Evolutionary conservation across 2,113 vertebrate species (phyloP).

Genomic region (Hucho hucho): DNA sequence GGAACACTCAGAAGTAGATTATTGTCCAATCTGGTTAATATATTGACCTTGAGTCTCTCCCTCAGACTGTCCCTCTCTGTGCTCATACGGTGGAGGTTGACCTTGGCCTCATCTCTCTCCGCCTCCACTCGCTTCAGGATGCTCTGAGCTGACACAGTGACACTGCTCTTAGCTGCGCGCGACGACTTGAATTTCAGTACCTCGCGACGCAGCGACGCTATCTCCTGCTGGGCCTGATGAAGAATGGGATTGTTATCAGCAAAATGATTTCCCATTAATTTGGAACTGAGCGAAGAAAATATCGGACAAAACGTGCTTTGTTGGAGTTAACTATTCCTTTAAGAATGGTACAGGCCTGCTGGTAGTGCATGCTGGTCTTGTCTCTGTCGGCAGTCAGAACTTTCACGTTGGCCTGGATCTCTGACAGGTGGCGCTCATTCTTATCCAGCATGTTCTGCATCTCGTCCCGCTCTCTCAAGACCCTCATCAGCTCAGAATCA

Average conservation of each 20-base stretch:
- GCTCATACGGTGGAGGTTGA: conserved; percentile 75
- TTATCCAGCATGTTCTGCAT: conserved; percentile 74
- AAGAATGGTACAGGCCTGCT: conserved; percentile 59
- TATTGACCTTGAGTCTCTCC: conserved; percentile 37
- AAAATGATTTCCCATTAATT: neutral
- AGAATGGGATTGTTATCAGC: neutral
- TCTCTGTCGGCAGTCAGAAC: conserved; percentile 80
- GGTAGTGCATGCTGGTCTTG: conserved; percentile 72
- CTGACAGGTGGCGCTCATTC: conserved; percentile 71
- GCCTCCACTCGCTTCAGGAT: conserved; percentile 70
- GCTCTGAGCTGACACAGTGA: conserved; percentile 63
- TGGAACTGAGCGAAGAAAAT: neutral
- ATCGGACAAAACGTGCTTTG: neutral
- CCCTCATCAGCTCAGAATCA: conserved; percentile 71
- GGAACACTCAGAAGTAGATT: neutral
- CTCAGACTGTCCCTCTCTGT: conserved; percentile 77
- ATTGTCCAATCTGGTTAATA: neutral
- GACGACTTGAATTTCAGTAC: conserved; percentile 67
- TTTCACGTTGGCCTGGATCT: conserved; percentile 80
- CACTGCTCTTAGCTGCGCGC: conserved; percentile 62
- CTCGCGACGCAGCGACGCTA: conserved; percentile 70
- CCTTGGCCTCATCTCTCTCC: conserved; percentile 73
- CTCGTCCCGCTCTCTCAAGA: conserved; percentile 73
- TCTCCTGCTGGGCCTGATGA: conserved; percentile 76
- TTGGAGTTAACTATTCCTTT: neutral